Evolutionary conservation across 2,888 invertebrate species (phyloP).

Genomic region (Brachyptera risi): DNA sequence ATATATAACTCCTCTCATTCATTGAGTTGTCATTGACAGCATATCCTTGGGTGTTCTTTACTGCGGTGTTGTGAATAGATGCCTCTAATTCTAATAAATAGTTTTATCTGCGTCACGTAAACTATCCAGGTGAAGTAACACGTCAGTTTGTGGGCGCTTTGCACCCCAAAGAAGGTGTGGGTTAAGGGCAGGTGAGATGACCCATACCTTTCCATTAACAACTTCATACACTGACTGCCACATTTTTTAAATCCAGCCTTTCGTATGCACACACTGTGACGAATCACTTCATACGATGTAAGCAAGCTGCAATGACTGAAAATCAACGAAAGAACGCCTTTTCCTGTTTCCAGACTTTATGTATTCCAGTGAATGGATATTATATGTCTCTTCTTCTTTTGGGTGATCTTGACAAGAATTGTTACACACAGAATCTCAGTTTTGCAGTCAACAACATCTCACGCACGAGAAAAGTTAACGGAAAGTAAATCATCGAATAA

Average conservation of each 20-base stretch:
- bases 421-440: not conserved
- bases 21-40: no score
- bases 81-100: no score
- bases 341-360: not conserved
- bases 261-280: constrained; percentile 21
- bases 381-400: constrained; percentile 3
- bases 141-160: no score
- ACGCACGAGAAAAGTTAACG: not conserved
- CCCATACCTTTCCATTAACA: constrained; percentile 21
- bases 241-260: not conserved
- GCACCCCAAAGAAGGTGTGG: no score
- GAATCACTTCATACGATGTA: constrained; percentile 22
- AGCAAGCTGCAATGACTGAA: constrained; percentile 10
- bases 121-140: no score
- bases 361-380: not conserved
- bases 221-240: constrained; percentile 16
- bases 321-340: constrained; percentile 3
- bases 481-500: not conserved
- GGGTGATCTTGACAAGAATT: not conserved
- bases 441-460: constrained; percentile 1
- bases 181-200: constrained; percentile 22
- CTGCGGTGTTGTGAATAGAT: no score
- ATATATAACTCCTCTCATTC: no score
- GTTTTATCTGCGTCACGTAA: no score
- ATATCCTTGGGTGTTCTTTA: no score